Percentiles rank a stretch among this genome's conserved stretches.
Conservation (phyloP, 92 coral and sea anemone genomes). For the Anthopleura xanthogrammica region DNA sequence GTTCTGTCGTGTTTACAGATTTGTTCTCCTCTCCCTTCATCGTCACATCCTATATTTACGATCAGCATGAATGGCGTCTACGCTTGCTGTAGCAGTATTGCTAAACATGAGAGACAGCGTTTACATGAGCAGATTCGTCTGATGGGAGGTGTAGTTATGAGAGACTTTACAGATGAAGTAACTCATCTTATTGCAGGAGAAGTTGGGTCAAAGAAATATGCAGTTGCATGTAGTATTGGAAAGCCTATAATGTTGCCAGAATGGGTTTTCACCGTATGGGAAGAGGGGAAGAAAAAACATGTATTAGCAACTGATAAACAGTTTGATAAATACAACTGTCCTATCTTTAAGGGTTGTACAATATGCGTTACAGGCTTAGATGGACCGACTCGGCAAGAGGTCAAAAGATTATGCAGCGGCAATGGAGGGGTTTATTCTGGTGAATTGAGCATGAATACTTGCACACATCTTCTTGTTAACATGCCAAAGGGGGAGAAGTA, state of each 20-base stretch:
- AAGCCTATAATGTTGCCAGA: constrained; percentile 76
- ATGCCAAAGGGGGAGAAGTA: constrained; percentile 85
- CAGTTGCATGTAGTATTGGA: constrained; percentile 71
- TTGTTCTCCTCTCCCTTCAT: constrained; percentile 64
- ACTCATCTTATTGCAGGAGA: constrained; percentile 98
- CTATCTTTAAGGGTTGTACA: constrained; percentile 85
- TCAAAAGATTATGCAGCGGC: constrained; percentile 46
- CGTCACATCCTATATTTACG: constrained; percentile 56
- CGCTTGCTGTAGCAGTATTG: constrained; percentile 77
- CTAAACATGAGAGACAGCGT: constrained; percentile 63
- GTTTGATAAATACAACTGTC: constrained; percentile 70
- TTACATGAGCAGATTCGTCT: constrained; percentile 64
- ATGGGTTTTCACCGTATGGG: constrained; percentile 86
- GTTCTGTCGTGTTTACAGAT: constrained; percentile 74
- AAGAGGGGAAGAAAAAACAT: constrained; percentile 47
- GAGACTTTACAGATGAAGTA: constrained; percentile 77
- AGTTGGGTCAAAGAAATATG: constrained; percentile 88
- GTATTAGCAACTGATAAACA: constrained; percentile 64
- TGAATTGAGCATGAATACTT: constrained; percentile 77
- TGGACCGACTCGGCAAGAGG: constrained; percentile 63
- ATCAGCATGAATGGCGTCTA: constrained; percentile 66
- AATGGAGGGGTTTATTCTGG: constrained; percentile 90
- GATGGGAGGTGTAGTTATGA: constrained; percentile 79
- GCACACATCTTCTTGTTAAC: constrained; percentile 88
- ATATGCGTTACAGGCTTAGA: constrained; percentile 89